Percentiles rank a stretch among this genome's conserved stretches.
These are phyloP conservation scores for Hipposideros larvatus DNA, from an alignment of 2,797 vertebrate species.

Conservation along the genomic window DNA sequence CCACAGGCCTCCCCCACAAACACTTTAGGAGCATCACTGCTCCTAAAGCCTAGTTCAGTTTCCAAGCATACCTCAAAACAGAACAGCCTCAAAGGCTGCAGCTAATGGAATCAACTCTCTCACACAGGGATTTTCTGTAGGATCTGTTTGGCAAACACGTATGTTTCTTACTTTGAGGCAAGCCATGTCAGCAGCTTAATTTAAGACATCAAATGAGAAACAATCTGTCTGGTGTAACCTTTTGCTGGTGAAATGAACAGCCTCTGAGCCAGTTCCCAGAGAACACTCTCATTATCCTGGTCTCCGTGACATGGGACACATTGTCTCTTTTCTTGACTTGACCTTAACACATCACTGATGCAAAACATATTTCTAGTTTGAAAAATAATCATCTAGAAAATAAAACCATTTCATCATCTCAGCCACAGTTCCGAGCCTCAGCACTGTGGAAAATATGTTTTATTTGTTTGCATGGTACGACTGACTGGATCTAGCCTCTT, in stretches of 20 bases:
- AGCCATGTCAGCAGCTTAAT: constrained; percentile 77
- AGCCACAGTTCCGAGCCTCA: constrained; percentile 48
- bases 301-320: constrained; percentile 74
- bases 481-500: constrained; percentile 57
- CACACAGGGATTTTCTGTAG: constrained; percentile 67
- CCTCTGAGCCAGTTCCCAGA: constrained; percentile 78
- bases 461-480: constrained; percentile 61
- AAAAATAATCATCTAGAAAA: constrained; percentile 83
- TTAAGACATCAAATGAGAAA: constrained; percentile 78
- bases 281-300: constrained; percentile 79
- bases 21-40: not conserved
- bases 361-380: constrained; percentile 77
- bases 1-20: not conserved
- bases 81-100: constrained; percentile 22
- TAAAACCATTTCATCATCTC: constrained; percentile 71
- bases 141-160: constrained; percentile 70
- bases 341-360: constrained; percentile 78
- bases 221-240: constrained; percentile 77
- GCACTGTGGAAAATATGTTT: constrained; percentile 44
- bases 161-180: constrained; percentile 73
- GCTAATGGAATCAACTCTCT: constrained; percentile 21
- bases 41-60: constrained; percentile 29
- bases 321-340: constrained; percentile 82
- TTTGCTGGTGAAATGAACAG: constrained; percentile 79
- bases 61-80: constrained; percentile 43